These are phyloP conservation scores for Rotaria socialis DNA, from an alignment of 2,888 invertebrate species.

Conservation along the genomic window DNA sequence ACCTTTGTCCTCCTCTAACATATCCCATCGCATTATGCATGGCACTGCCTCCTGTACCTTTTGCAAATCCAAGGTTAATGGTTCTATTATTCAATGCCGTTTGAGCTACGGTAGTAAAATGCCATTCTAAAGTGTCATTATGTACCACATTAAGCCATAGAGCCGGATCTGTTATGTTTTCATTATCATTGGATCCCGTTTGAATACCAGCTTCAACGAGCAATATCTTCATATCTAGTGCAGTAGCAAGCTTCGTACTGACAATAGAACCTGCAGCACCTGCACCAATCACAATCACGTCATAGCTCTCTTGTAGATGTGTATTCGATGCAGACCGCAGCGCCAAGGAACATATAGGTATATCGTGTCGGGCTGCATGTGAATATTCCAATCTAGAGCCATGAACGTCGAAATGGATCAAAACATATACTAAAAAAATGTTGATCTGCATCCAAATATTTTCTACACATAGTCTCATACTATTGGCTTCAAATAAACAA, in stretches of 20 bases:
- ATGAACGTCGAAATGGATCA: no score
- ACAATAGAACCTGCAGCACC: background rate
- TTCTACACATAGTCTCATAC: no score
- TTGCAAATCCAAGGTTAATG: background rate
- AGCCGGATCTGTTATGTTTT: background rate
- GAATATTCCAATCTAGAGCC: no score
- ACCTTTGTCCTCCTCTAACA: background rate
- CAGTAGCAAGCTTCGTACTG: background rate
- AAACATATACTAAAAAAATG: no score
- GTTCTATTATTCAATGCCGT: background rate
- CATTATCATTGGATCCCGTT: background rate
- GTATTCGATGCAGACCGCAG: no score
- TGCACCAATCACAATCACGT: background rate
- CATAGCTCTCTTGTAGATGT: no score
- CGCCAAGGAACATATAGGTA: no score
- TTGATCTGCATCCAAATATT: no score
- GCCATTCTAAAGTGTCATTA: background rate
- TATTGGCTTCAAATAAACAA: no score
- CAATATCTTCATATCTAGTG: background rate
- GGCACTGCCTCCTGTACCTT: background rate
- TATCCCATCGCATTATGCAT: conserved; percentile 20
- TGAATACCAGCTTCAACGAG: background rate
- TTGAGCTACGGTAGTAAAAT: background rate
- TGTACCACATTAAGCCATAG: background rate
- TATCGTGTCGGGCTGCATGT: no score